Base-by-base conservation (phyloP, 2,797 vertebrate species). In the Notoglanidium macrostoma region DNA sequence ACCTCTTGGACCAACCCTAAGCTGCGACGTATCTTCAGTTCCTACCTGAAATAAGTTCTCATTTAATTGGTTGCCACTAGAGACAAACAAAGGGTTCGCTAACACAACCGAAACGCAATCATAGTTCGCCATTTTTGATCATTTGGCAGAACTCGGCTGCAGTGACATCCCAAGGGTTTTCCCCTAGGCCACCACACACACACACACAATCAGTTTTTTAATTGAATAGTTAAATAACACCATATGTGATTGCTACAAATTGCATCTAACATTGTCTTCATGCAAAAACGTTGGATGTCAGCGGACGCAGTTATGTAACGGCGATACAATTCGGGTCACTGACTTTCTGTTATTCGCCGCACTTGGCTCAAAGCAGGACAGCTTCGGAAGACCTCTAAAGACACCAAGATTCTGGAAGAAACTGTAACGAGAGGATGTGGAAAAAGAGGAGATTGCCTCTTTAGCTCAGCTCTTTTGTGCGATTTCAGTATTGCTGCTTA, bases 401-500 rank as follows among this genome's bases (percentile, higher is more conserved):
- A 80, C 32, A 4, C 32, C 57, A 46, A 15, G 57, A 15, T 83
- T 51, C 61, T 68, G 46, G 61, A 68, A 68, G 81, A 54, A 51
- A 32, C 46, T 21, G 44, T 63, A 23, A n/a, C 1, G 23, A 26
- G 35, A 51, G 63, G 81, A 51, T 21, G 61, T 67, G 32, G 32
- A 26, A 17, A 81, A 59, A 29, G 0, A 29, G 4, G 26, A 29
- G n/a, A 49, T 46, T 21, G 6, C 35, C 0, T 3, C 57, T 61
- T 44, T 63, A 26, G 26, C 32, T 35, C 19, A 54, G 6, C 68
- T 57, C 2, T 19, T 26, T 79, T n/a, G 59, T n/a, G 51, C 80
- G n/a, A 67, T 74, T 76, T 77, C 8, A n/a, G 72, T 87, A 87
- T 77, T 87, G 80, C 86, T 87, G 81, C 57, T 76, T 40, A 51